A percentile compares a stretch with the other conserved stretches of the same genome.
Evolutionary conservation across 1,140 invertebrate genomes (phyloP).

Genomic region (Bombus soroeensis): DNA sequence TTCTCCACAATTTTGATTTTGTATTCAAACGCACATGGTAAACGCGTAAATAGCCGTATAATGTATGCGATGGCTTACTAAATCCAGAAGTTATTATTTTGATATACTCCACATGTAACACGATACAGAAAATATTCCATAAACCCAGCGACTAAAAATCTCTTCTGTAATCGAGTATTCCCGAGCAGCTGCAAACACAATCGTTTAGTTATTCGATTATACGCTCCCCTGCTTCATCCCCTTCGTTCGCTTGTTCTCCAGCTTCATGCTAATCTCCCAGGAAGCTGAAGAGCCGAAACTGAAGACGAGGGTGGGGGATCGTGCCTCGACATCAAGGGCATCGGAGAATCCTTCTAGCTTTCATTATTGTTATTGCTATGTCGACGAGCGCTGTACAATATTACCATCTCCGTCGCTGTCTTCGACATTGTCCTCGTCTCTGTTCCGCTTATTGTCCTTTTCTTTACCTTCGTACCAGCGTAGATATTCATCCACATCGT

Average conservation of each 20-base stretch:
- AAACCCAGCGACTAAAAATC: constrained; percentile 39
- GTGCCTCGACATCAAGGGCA: constrained; percentile 67
- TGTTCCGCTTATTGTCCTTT: background rate
- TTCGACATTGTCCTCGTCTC: constrained; percentile 47
- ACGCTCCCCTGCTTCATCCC: constrained; percentile 55
- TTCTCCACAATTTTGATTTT: no score
- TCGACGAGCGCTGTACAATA: constrained; percentile 54
- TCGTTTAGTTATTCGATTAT: constrained; percentile 69
- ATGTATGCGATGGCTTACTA: background rate
- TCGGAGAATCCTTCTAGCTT: constrained; percentile 73
- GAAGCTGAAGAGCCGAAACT: constrained; percentile 60
- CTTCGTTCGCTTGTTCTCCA: constrained; percentile 49
- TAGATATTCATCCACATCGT: background rate
- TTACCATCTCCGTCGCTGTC: constrained; percentile 47
- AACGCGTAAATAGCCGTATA: no score
- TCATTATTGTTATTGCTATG: constrained; percentile 76
- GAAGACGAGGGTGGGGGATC: constrained; percentile 49
- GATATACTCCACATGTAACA: background rate
- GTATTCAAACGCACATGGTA: no score
- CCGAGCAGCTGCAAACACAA: constrained; percentile 63
- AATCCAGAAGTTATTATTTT: background rate
- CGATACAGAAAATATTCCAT: background rate
- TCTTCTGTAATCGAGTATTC: constrained; percentile 49
- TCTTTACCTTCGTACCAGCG: background rate
- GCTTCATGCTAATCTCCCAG: constrained; percentile 72